Base-by-base conservation (phyloP, 2,113 vertebrate species). In the Antigone vipio region DNA sequence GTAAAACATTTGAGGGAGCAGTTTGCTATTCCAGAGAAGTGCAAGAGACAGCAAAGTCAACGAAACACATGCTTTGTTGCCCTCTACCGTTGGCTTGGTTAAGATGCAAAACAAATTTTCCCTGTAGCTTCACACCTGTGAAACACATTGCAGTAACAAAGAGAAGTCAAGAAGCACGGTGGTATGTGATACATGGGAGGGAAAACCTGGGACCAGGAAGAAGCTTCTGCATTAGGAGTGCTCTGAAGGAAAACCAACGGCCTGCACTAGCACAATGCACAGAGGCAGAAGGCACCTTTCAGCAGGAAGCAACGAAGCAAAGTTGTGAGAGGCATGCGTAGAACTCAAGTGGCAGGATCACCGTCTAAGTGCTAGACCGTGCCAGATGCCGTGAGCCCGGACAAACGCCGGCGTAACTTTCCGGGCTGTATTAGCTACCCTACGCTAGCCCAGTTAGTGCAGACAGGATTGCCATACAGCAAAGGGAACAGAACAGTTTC, bases 391-490 rank as follows among this genome's bases (percentile, higher is more conserved):
- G 30, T 24, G 24, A 63, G 44, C 64, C 40, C 63, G 32, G 53
- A 35, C 18, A 32, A 58, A n/a, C 1, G 0, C 19, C 1, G 0
- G 35, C 0, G 0, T 7, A 40, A 44, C n/a, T 29, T 24, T 7
- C 44, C 1, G 1, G 67, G 83, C 66, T 88, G 50, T 27, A 17
- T 24, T 5, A 45, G 34, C 47, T 26, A 11, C 22, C 10, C 72
- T 45, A 45, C 49, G 2, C 3, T 18, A 47, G 30, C 56, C 26
- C 59, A 35, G 22, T 3, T 13, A 1, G 7, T 1, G 12, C 44
- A 35, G 26, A 17, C 30, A 42, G n/a, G 44, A 19, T 9, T 45
- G 24, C 19, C 82, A 20, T 29, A 12, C 2, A 23, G 29, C 53
- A 5, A 24, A 23, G 24, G 38, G n/a, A 76, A 27, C 20, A 26